Evolutionary conservation across 2,888 invertebrate genomes (phyloP).

Genomic region (Caenorhabditis sp.): DNA sequence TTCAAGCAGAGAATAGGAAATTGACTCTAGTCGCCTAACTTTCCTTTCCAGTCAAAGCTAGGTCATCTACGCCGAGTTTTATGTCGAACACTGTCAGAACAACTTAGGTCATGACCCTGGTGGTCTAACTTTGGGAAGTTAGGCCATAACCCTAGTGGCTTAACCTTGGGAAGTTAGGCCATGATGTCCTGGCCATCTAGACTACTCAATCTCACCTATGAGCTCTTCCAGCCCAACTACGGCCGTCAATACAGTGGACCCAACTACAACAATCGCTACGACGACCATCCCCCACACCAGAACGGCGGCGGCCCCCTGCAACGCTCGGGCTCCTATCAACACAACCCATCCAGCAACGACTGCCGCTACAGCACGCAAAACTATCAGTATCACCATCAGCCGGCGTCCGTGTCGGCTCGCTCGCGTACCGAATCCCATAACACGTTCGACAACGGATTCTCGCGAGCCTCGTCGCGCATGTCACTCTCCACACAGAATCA

Average conservation of each 20-base stretch:
- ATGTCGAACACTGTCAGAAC: no score
- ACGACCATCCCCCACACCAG: conserved; percentile 3
- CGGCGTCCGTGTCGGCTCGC: conserved; percentile 29
- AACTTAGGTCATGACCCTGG: no score
- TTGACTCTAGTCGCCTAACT: no score
- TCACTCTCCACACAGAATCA: conserved; percentile 32
- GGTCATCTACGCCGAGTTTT: no score
- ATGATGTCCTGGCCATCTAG: no score
- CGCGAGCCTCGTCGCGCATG: conserved; percentile 53
- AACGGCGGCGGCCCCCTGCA: conserved; percentile 49
- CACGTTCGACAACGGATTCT: conserved; percentile 42
- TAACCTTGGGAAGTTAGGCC: no score
- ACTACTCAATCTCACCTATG: no score
- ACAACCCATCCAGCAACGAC: conserved; percentile 27
- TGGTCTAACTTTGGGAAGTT: no score
- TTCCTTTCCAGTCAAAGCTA: no score
- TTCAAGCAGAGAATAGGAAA: no score
- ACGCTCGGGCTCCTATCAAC: conserved; percentile 61
- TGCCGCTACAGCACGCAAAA: neutral
- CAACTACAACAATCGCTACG: conserved; percentile 21
- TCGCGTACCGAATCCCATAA: conserved; percentile 60
- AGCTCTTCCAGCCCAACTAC: conserved; percentile 27
- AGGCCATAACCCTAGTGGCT: no score
- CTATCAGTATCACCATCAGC: conserved; percentile 9
- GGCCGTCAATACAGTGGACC: conserved; percentile 56